Conservation (phyloP, 2,888 invertebrate species). For the Stomorhina lunata region DNA sequence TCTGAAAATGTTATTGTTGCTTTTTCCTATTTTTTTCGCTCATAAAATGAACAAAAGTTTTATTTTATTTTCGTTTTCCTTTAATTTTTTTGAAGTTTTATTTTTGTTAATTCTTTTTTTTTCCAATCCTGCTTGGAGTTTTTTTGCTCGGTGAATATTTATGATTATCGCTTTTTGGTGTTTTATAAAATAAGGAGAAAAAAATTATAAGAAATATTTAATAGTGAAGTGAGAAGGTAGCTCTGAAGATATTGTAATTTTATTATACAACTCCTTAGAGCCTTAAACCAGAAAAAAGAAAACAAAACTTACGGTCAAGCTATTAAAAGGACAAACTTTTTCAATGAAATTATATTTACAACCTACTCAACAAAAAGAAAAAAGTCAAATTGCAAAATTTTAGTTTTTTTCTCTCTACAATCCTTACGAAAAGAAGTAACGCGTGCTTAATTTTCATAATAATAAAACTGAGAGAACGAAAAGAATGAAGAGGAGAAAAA, state of each 20-base stretch:
- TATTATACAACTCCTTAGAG: conserved; percentile 64
- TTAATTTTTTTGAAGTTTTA: conserved; percentile 32
- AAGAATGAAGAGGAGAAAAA: not conserved
- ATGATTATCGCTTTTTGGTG: conserved; percentile 64
- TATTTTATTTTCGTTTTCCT: conserved; percentile 40
- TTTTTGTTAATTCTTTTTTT: conserved; percentile 50
- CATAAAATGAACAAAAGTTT: conserved; percentile 58
- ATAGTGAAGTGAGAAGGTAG: conserved; percentile 20
- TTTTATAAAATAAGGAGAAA: conserved; percentile 12
- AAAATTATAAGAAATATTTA: conserved; percentile 11
- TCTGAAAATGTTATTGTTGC: conserved; percentile 20
- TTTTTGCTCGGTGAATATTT: conserved; percentile 59
- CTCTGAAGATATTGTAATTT: conserved; percentile 61
- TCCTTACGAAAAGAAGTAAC: conserved; percentile 40
- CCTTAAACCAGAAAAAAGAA: too few species aligned
- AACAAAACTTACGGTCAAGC: conserved; percentile 63
- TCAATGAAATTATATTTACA: conserved; percentile 66
- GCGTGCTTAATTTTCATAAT: conserved; percentile 64
- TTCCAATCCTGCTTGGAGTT: conserved; percentile 10
- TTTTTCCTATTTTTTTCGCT: conserved; percentile 18
- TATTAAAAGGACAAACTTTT: conserved; percentile 67
- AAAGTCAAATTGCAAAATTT: conserved; percentile 20
- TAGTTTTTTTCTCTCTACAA: not conserved
- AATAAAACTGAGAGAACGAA: conserved; percentile 37
- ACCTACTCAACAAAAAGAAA: conserved; percentile 25